Evolutionary conservation across 2,113 vertebrate species (phyloP).

Genomic region (Smithornis capensis): DNA sequence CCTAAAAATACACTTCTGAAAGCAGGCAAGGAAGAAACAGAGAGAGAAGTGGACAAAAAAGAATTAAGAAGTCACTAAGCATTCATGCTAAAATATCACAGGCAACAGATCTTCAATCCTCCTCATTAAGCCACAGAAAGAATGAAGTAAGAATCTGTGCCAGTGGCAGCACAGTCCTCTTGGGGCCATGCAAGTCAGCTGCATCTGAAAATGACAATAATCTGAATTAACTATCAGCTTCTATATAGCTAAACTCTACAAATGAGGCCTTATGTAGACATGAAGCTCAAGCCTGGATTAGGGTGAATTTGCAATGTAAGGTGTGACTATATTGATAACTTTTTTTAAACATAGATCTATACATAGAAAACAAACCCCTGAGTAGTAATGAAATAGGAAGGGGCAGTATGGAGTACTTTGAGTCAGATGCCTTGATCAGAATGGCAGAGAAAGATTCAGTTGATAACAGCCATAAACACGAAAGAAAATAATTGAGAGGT

Average conservation of each 20-base stretch:
- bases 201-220: not conserved
- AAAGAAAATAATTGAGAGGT: not conserved
- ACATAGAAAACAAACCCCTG: not conserved
- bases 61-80: not conserved
- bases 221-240: not conserved
- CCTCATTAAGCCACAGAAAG: not conserved
- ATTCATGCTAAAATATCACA: not conserved
- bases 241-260: not conserved
- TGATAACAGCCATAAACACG: not conserved
- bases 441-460: not conserved
- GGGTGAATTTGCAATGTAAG: not conserved
- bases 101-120: not conserved
- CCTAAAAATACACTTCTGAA: not conserved
- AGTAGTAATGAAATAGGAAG: not conserved
- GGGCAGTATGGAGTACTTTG: rapidly evolving
- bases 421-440: not conserved
- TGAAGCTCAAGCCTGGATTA: not conserved
- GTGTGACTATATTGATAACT: not conserved
- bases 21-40: not conserved
- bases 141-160: not conserved
- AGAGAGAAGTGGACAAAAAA: not conserved
- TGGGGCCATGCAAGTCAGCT: not conserved
- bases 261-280: not conserved
- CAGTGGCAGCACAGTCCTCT: not conserved
- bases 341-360: not conserved